phyloP scores from a whole-genome alignment of 2,113 vertebrate genomes.

The Dasyurus viverrinus region DNA sequence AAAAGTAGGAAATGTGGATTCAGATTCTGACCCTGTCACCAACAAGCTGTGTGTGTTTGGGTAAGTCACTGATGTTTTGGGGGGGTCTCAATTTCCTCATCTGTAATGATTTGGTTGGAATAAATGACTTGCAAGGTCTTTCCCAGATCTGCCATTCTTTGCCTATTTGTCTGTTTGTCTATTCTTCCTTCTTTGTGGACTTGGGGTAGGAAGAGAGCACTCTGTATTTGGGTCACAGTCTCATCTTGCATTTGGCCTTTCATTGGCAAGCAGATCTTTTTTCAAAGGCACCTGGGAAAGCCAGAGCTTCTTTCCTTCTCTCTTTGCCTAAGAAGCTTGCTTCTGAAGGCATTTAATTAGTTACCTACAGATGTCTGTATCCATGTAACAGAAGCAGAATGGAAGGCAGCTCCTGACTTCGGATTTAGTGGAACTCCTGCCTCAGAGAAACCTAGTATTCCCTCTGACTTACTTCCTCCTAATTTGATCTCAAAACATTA shows the following conservation, averaged over 20 bases:
- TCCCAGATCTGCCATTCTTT: background rate
- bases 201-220: background rate
- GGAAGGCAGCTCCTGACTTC: background rate
- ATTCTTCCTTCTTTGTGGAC: background rate
- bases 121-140: background rate
- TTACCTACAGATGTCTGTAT: background rate
- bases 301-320: background rate
- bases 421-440: background rate
- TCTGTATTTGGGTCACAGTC: background rate
- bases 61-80: too few relatives aligned
- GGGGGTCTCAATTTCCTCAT: background rate
- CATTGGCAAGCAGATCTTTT: background rate
- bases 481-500: background rate
- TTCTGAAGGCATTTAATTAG: background rate
- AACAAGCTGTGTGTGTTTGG: background rate
- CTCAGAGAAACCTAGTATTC: background rate
- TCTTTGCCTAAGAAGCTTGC: background rate
- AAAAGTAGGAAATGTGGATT: background rate
- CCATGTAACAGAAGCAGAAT: background rate
- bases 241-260: background rate
- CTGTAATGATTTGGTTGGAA: background rate
- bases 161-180: background rate
- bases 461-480: background rate
- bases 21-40: background rate
- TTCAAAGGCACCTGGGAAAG: background rate